Evolutionary conservation across 2,797 vertebrate genomes (phyloP).

Genomic region (Danionella dracula): DNA sequence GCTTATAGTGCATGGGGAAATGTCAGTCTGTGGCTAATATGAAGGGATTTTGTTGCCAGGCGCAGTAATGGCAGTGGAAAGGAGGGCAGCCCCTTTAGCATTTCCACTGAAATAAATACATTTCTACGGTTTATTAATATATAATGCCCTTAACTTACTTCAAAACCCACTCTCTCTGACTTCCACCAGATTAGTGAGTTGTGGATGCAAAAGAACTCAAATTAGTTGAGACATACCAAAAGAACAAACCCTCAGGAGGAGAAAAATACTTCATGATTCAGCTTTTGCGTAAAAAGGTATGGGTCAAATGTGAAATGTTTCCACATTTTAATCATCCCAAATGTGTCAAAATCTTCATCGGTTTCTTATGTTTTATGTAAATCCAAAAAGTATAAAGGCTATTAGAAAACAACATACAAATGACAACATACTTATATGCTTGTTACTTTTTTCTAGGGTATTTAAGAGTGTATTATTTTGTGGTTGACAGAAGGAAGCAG

Average conservation of each 20-base stretch:
- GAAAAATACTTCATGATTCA: not conserved
- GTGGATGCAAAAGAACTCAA: conserved; percentile 60
- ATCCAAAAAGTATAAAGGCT: no score
- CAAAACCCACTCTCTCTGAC: conserved; percentile 56
- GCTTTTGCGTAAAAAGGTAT: no score
- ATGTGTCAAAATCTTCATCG: no score
- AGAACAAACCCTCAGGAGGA: conserved; percentile 13
- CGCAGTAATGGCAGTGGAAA: conserved; percentile 59
- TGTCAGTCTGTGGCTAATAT: conserved; percentile 71
- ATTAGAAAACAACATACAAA: no score
- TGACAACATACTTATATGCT: no score
- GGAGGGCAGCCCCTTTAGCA: conserved; percentile 60
- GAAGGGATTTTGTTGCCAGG: conserved; percentile 62
- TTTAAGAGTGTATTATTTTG: no score
- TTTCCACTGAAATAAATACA: conserved; percentile 69
- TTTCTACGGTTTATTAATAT: conserved; percentile 59
- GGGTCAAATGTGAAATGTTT: no score
- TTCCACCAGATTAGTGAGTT: conserved; percentile 65
- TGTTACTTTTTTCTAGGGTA: no score
- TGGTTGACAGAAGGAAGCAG: no score
- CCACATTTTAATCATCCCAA: no score
- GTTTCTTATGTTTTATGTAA: no score
- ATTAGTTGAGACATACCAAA: conserved; percentile 51
- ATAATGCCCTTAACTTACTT: conserved; percentile 60
- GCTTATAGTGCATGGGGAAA: conserved; percentile 53